Conservation (phyloP, 2,113 vertebrate species). For the Gobio gobio region DNA sequence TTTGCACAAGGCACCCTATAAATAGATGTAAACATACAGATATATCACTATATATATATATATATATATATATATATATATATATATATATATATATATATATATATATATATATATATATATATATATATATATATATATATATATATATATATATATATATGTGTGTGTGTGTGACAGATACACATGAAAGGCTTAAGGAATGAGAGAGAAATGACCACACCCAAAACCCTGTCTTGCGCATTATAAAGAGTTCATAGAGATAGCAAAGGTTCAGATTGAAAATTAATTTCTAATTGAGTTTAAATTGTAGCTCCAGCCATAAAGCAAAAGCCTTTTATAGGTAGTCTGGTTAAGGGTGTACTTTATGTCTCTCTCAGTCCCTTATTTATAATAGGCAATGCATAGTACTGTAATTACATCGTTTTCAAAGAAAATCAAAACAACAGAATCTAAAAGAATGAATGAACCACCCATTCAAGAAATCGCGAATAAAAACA, state of each 20-base stretch:
- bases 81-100: constrained; percentile 52
- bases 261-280: background rate
- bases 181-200: constrained; percentile 10
- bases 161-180: background rate
- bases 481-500: background rate
- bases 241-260: background rate
- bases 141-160: constrained; percentile 49
- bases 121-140: constrained; percentile 52
- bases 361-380: constrained; percentile 51
- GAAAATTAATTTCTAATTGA: background rate
- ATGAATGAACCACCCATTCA: constrained; percentile 44
- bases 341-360: background rate
- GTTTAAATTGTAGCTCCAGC: background rate
- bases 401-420: constrained; percentile 63
- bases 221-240: background rate
- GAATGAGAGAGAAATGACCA: constrained; percentile 2
- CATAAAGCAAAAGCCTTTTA: background rate
- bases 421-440: constrained; percentile 49
- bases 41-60: constrained; percentile 51
- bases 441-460: constrained; percentile 25
- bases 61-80: constrained; percentile 45
- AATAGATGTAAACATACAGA: constrained; percentile 69
- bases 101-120: constrained; percentile 53
- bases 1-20: constrained; percentile 73
- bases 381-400: constrained; percentile 25